A percentile compares a stretch with the other conserved stretches of the same genome.
Conservation (phyloP, 2,797 vertebrate species). For the Rhinophrynus dorsalis region DNA sequence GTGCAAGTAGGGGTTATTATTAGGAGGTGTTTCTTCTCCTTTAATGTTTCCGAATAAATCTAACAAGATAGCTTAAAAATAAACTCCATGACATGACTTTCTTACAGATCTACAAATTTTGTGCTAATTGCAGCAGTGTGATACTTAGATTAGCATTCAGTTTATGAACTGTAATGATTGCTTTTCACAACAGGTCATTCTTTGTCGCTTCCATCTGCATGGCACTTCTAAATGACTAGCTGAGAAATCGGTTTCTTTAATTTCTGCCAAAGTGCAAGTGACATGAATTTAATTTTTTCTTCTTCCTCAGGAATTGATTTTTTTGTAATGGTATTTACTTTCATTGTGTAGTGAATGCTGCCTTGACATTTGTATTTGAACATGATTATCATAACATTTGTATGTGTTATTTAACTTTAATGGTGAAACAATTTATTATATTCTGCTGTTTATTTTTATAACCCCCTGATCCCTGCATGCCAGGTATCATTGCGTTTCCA, state of each 20-base stretch:
- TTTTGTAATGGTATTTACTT: neutral
- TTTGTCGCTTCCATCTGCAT: neutral
- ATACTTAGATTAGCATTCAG: conserved; percentile 2
- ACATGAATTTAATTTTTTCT: conserved; percentile 21
- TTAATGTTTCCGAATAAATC: neutral
- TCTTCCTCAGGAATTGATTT: conserved; percentile 13
- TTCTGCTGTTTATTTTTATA: neutral
- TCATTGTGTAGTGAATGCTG: neutral
- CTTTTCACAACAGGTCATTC: conserved; percentile 43
- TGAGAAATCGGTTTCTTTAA: neutral
- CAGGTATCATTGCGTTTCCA: neutral
- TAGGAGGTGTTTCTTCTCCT: no score
- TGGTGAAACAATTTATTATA: neutral
- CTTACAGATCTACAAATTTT: neutral
- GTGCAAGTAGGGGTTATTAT: no score
- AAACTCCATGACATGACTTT: neutral
- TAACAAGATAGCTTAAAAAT: neutral
- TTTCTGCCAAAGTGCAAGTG: conserved; percentile 3
- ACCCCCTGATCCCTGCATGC: conserved; percentile 1
- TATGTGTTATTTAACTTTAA: conserved; percentile 15
- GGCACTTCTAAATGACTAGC: conserved; percentile 10
- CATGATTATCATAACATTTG: neutral
- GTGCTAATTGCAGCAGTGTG: conserved; percentile 10
- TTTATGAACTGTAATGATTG: conserved; percentile 28
- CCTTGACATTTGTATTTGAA: no score